phyloP scores from a whole-genome alignment of 2,888 invertebrate genomes.

The Cephus rjabovi region DNA sequence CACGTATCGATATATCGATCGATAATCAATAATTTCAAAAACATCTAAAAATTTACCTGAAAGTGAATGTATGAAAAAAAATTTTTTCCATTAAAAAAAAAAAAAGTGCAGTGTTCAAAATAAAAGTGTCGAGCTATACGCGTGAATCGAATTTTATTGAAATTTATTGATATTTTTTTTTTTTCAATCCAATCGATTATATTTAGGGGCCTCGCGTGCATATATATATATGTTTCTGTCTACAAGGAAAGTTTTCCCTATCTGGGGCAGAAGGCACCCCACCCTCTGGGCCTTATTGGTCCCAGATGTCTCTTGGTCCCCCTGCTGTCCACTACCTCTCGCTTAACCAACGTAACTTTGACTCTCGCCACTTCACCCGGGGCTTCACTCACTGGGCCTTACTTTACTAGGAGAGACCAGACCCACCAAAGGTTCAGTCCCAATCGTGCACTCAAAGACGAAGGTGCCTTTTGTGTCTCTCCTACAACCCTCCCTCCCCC shows the following conservation, averaged over 20 bases:
- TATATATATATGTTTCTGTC: slow-evolving; percentile 3
- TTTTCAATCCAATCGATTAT: slow-evolving; percentile 6
- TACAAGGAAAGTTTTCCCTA: slow-evolving; percentile 47
- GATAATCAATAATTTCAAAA: background rate
- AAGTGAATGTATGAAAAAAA: background rate
- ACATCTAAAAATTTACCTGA: background rate
- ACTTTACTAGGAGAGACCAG: slow-evolving; percentile 49
- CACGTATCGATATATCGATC: background rate
- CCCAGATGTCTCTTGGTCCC: slow-evolving; percentile 2
- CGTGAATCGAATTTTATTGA: background rate
- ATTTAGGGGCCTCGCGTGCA: background rate
- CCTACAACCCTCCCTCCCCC: slow-evolving; percentile 27
- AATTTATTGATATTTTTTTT: background rate
- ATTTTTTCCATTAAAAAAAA: too few relatives aligned
- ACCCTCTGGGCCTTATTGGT: background rate
- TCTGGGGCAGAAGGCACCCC: slow-evolving; percentile 41
- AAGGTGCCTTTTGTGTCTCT: slow-evolving; percentile 40
- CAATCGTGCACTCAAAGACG: slow-evolving; percentile 58
- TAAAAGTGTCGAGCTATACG: background rate
- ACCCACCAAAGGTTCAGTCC: slow-evolving; percentile 59
- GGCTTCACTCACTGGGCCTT: background rate
- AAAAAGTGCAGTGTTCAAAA: background rate
- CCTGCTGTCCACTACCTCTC: slow-evolving; percentile 3
- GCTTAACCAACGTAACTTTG: slow-evolving; percentile 31
- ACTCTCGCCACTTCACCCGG: slow-evolving; percentile 24